Base-by-base conservation (phyloP, 2,888 invertebrate species). In the Heteropelma amictum region DNA sequence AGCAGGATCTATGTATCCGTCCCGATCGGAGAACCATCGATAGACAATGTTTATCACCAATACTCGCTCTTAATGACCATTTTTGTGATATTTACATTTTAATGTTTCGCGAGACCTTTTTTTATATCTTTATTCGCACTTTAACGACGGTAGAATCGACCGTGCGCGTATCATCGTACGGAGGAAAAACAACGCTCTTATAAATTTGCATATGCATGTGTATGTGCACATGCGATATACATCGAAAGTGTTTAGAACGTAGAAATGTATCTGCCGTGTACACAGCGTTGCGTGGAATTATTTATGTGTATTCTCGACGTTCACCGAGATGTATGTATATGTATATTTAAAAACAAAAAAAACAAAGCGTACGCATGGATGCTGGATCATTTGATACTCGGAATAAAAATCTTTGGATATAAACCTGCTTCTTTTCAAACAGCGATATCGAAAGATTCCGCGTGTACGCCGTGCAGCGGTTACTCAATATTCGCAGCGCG, bases 11-110 rank as follows among this genome's bases (percentile, higher is more conserved):
- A 26, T 14, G 28, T 26, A 7, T 63, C 56, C 68, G 51, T 51
- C 68, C 68, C 42, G 35, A 51, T 73, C 38, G 40, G 40, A 53
- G 33, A 64, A 64, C 54, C 64, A 56, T 70, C 53, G 38, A 63
- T 65, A 65, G 60, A 53, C 51, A 54, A 51, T 8, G 53, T 10
- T 35, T n/a, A 38, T 33, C 56, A 38, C 17, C 42, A 74, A 70
- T 70, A 74, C 74, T 74, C 74, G 65, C 51, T 56, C 61, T 74
- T 74, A 49, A 70, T 65, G 60, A 77, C 70, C 14, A 75, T 65
- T 75, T 67, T 77, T 78, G 78, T 78, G 78, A 78, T 78, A 78
- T 77, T 78, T 75, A 76, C 54, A 63, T 67, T 72, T 77, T 76
- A 78, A 78, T 42, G 35, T 53, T 58, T 19, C 30, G 30, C 26